Evolutionary conservation across 2,113 vertebrate species (phyloP).

Genomic region (Pseudonaja textilis): DNA sequence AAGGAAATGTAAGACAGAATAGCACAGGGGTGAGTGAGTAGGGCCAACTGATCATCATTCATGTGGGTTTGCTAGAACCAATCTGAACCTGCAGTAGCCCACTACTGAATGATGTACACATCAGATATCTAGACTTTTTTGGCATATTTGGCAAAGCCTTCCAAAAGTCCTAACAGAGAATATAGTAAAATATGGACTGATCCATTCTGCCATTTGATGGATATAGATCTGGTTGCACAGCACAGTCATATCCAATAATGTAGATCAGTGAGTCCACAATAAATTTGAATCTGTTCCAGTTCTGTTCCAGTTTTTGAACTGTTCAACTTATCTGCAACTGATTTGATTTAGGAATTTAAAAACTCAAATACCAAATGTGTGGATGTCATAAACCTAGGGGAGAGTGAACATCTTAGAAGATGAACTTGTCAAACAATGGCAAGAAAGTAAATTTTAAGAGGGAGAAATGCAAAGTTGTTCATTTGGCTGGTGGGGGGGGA

Average conservation of each 20-base stretch:
- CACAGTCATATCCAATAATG: background rate
- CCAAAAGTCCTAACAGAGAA: background rate
- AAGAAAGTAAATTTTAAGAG: background rate
- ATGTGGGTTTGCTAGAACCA: no score
- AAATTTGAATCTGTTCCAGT: background rate
- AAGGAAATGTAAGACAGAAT: no score
- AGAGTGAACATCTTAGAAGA: background rate
- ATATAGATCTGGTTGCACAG: background rate
- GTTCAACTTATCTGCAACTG: background rate
- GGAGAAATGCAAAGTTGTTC: background rate
- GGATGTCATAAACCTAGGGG: background rate
- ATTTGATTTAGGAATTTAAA: background rate
- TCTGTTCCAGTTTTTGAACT: background rate
- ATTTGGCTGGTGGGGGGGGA: background rate
- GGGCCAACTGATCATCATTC: no score
- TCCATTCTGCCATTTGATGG: background rate
- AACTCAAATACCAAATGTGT: background rate
- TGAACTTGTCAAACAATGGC: background rate
- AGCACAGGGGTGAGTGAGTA: no score
- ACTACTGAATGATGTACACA: background rate
- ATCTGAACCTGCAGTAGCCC: no score
- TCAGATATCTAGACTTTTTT: background rate
- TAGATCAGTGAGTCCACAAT: background rate
- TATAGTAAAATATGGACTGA: background rate
- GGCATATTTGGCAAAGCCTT: background rate